A percentile compares a stretch with the other conserved stretches of the same genome.
These are phyloP conservation scores for Oncorhynchus gorbuscha DNA, from an alignment of 2,113 vertebrate genomes.

Conservation along the genomic window DNA sequence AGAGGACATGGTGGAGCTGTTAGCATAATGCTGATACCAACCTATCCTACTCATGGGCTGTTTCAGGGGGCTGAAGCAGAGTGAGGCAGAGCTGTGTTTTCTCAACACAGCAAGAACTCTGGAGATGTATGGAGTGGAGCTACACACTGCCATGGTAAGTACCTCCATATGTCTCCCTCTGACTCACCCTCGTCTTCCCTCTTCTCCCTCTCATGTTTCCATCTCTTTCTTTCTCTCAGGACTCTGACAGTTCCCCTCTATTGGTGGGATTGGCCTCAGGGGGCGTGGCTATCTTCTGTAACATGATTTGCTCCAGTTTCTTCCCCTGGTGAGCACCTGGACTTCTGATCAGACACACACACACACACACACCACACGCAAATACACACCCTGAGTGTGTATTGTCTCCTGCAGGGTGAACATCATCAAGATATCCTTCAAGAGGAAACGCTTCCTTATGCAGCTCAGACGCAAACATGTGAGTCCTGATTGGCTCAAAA, in stretches of 20 bases:
- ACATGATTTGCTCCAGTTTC: conserved; percentile 94
- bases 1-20: not conserved
- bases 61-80: conserved; percentile 86
- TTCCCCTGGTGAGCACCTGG: conserved; percentile 87
- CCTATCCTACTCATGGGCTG: conserved; percentile 6
- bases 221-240: conserved; percentile 68
- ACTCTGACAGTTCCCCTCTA: conserved; percentile 83
- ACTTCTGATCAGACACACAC: conserved; percentile 4
- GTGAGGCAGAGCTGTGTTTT: conserved; percentile 94
- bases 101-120: conserved; percentile 94
- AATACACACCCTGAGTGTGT: not conserved
- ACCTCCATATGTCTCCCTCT: conserved; percentile 8
- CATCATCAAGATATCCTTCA: conserved; percentile 98
- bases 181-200: conserved; percentile 1
- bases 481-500: conserved; percentile 61
- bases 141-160: conserved; percentile 87
- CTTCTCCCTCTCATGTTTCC: not conserved
- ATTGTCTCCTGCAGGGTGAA: conserved; percentile 82
- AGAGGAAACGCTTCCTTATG: conserved; percentile 92
- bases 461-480: conserved; percentile 93
- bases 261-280: conserved; percentile 90
- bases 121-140: conserved; percentile 94
- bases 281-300: conserved; percentile 91
- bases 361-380: not conserved
- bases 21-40: too few species aligned